These are phyloP conservation scores for Hoplostethus mediterraneus DNA, from an alignment of 2,797 vertebrate genomes.

Conservation along the genomic window DNA sequence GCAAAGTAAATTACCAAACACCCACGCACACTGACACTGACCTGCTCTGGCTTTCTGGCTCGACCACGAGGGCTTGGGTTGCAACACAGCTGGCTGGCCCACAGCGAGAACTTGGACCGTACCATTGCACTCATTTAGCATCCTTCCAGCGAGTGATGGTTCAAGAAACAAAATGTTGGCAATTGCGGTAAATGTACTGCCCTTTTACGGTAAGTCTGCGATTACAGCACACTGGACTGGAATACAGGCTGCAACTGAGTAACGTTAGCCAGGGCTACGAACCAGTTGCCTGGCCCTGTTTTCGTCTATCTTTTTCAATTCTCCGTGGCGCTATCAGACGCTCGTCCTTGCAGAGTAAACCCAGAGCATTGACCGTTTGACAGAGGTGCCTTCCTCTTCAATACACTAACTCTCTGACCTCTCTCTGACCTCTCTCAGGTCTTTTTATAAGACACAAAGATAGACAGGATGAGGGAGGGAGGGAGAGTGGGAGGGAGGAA, in stretches of 20 bases:
- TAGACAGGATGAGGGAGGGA: constrained; percentile 14
- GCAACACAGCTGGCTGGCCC: constrained; percentile 61
- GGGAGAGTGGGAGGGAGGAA: constrained; percentile 22
- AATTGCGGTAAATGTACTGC: constrained; percentile 14
- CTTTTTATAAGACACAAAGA: constrained; percentile 30
- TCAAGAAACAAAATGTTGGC: constrained; percentile 24
- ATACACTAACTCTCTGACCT: constrained; percentile 48
- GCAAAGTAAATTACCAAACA: constrained; percentile 64
- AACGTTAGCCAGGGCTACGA: constrained; percentile 31
- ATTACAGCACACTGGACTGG: constrained; percentile 32
- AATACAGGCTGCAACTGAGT: constrained; percentile 29
- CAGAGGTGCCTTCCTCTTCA: constrained; percentile 55
- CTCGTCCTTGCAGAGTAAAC: constrained; percentile 42
- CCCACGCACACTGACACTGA: constrained; percentile 66
- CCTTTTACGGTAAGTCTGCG: constrained; percentile 34
- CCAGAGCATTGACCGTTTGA: constrained; percentile 69
- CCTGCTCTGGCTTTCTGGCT: constrained; percentile 55
- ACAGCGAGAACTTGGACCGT: constrained; percentile 35
- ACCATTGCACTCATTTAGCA: constrained; percentile 40
- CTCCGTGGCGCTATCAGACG: constrained; percentile 33
- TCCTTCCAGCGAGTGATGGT: constrained; percentile 43
- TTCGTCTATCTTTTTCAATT: constrained; percentile 16
- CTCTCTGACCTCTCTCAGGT: constrained; percentile 30
- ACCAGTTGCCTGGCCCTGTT: constrained; percentile 17
- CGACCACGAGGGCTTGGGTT: constrained; percentile 51